A percentile compares a stretch with the other conserved stretches of the same genome.
These are phyloP conservation scores for Cherax destructor DNA, from an alignment of 1,140 invertebrate species.

Conservation along the genomic window DNA sequence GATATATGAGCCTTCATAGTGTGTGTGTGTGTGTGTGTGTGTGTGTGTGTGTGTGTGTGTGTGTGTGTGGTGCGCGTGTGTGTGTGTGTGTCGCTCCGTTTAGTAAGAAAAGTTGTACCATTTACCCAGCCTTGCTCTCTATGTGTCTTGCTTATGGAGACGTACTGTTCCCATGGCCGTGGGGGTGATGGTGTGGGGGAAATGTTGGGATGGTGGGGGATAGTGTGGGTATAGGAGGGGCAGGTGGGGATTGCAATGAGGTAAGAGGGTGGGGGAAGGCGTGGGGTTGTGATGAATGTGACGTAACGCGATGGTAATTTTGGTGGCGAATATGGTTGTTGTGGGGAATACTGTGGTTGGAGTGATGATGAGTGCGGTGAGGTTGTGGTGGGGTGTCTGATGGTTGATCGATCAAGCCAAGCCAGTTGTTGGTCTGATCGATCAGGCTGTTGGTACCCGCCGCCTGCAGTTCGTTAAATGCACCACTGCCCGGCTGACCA, in stretches of 20 bases:
- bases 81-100: not conserved
- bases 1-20: too few relatives aligned
- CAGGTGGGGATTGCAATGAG: not conserved
- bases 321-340: too few relatives aligned
- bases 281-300: not conserved
- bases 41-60: not conserved
- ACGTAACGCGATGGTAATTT: not conserved
- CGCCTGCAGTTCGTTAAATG: too few relatives aligned
- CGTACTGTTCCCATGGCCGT: not conserved
- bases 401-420: too few relatives aligned
- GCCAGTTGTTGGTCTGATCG: too few relatives aligned
- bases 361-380: too few relatives aligned
- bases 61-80: not conserved
- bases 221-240: not conserved
- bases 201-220: not conserved
- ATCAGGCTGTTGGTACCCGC: too few relatives aligned
- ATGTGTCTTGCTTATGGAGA: slow-evolving; percentile 8
- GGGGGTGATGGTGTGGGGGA: not conserved
- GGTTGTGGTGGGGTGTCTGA: too few relatives aligned
- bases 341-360: too few relatives aligned
- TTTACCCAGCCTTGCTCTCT: slow-evolving; percentile 21
- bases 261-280: not conserved
- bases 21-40: not conserved
- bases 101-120: slow-evolving; percentile 43
- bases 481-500: too few relatives aligned